Conservation (phyloP, 2,797 vertebrate genomes). For the Uromys caudimaculatus region DNA sequence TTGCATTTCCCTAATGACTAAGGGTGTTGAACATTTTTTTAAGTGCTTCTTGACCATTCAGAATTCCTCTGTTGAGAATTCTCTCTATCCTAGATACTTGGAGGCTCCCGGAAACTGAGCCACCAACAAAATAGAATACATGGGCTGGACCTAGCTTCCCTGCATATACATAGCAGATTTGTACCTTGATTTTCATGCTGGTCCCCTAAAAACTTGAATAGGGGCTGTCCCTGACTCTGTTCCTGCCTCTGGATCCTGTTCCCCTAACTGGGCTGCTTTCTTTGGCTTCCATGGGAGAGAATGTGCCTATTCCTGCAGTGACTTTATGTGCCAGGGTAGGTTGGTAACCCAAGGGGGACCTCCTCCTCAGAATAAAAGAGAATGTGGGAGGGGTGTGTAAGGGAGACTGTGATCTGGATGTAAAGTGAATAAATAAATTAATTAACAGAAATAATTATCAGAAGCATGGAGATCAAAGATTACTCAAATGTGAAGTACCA, state of each 20-base stretch:
- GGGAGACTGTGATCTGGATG: too few species aligned
- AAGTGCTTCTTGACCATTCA: background rate
- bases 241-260: too few species aligned
- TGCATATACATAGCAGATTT: background rate
- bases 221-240: too few species aligned
- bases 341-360: too few species aligned
- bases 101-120: too few species aligned
- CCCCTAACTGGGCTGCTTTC: too few species aligned
- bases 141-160: background rate
- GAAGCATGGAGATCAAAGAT: background rate
- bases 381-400: too few species aligned
- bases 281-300: background rate
- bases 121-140: background rate
- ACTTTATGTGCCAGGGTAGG: too few species aligned
- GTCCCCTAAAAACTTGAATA: background rate
- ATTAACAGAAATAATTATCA: too few species aligned
- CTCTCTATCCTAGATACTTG: background rate
- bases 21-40: background rate
- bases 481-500: background rate
- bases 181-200: background rate
- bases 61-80: background rate
- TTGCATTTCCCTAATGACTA: background rate
- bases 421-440: too few species aligned
- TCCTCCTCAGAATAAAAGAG: too few species aligned
- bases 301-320: background rate